A percentile compares a stretch with the other conserved stretches of the same genome.
Evolutionary conservation across 2,888 invertebrate genomes (phyloP).

Genomic region (Zygaena filipendulae): DNA sequence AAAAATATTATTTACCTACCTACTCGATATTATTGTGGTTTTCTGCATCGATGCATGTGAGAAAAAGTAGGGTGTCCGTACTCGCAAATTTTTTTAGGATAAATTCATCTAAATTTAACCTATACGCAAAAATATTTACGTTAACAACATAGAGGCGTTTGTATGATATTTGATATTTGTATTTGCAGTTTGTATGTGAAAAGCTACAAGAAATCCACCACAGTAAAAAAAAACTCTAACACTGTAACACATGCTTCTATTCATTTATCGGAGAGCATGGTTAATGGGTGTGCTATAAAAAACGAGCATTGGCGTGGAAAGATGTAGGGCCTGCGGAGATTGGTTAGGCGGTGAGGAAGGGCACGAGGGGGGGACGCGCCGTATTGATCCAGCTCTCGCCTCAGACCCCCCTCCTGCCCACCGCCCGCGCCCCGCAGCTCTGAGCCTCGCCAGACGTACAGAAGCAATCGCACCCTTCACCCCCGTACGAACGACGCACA

Average conservation of each 20-base stretch:
- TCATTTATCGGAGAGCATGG: conserved; percentile 58
- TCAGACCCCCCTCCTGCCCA: conserved; percentile 16
- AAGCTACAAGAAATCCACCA: too few species aligned
- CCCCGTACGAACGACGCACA: conserved; percentile 24
- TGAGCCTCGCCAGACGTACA: conserved; percentile 46
- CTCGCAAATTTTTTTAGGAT: too few species aligned
- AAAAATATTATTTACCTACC: too few species aligned
- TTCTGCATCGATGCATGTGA: too few species aligned
- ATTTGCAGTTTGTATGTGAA: too few species aligned
- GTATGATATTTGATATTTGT: too few species aligned
- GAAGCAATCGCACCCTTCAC: conserved; percentile 32
- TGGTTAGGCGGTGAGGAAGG: conserved; percentile 37
- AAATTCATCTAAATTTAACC: too few species aligned
- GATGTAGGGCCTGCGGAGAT: conserved; percentile 63
- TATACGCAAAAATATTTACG: too few species aligned
- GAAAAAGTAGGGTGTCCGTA: too few species aligned
- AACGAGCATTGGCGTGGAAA: conserved; percentile 64
- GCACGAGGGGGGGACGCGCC: conserved; percentile 35
- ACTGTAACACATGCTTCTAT: conserved; percentile 48
- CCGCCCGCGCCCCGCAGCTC: conserved; percentile 23
- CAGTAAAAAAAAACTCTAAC: conserved; percentile 12
- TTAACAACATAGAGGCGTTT: too few species aligned
- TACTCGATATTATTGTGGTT: too few species aligned
- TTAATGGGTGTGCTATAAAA: conserved; percentile 61
- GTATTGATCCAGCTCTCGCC: conserved; percentile 25